Evolutionary conservation across 2,888 invertebrate genomes (phyloP), one percentile per base, ranked within the genome.

Genomic region (Drosophila barbarae): DNA sequence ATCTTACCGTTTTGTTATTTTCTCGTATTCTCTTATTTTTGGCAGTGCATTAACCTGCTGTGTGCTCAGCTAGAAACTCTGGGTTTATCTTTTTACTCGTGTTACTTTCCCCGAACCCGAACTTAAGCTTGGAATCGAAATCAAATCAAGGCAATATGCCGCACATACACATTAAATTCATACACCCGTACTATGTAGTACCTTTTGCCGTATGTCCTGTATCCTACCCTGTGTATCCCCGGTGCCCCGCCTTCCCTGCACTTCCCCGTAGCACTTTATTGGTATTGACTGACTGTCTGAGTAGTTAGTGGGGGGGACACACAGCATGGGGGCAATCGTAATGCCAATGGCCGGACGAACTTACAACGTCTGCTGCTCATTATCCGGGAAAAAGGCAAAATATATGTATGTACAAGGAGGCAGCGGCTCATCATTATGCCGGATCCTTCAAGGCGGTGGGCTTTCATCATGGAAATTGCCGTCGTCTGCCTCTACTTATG

Each of bases 231-330:
- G 21, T 18, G 44, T 59, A 35, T 18, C 46, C 44, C 6, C 5
- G 9, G 42, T n/a, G 42, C n/a, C 26, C 5, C 8, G 41, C 38
- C 38, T 3, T 9, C 3, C 44, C 30, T 30, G 9, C 13, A 30
- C 46, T 30, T 30, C 30, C 18, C 23, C 23, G 23, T 13, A 5
- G 30, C 61, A 47, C 46, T 63, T 63, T 73, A 67, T 59, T 49
- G 69, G 34, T 76, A 69, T 79, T 84, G 83, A 82, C 77, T 69
- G 67, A 70, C 70, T 84, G 79, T 82, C 79, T 84, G 82, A 77
- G 84, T 63, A 46, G 55, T 34, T 49, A 44, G 30, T 23, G 36
- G 35, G 47, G 28, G 46, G 30, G 23, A 23, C 18, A 10, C 15
- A 56, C 50, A 32, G 30, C 39, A 69, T 67, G 60, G 46, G 51